phyloP scores from a whole-genome alignment of 2,888 invertebrate genomes.

The Cephus spinipes region DNA sequence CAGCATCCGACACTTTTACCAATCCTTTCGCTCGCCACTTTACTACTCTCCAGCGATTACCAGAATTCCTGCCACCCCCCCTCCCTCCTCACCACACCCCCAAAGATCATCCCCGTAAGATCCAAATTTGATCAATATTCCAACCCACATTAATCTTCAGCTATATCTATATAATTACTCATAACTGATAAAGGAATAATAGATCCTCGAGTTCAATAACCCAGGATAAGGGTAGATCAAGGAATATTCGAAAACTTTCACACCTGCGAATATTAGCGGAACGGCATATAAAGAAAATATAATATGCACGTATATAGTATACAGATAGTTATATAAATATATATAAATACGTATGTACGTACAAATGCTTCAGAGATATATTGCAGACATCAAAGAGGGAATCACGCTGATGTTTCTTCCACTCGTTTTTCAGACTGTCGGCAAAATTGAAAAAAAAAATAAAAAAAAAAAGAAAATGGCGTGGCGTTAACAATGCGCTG shows the following conservation, averaged over 20 bases:
- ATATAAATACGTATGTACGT: too few species aligned
- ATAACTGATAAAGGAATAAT: neutral
- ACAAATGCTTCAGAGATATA: neutral
- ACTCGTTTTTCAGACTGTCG: neutral
- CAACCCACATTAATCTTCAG: neutral
- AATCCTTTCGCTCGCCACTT: conserved; percentile 2
- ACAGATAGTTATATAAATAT: neutral
- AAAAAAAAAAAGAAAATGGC: neutral
- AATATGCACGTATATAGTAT: neutral
- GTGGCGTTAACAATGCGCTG: neutral
- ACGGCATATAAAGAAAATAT: neutral
- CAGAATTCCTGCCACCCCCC: neutral
- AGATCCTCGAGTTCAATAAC: neutral
- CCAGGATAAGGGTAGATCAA: neutral
- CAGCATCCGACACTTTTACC: neutral
- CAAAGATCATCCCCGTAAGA: neutral
- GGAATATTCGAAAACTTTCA: neutral
- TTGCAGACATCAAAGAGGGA: neutral
- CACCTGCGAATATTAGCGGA: neutral
- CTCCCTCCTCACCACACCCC: too few species aligned
- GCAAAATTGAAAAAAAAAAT: neutral
- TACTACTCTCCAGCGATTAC: neutral
- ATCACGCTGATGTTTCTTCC: neutral
- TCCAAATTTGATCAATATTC: neutral
- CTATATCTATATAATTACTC: neutral